These are phyloP conservation scores for Lysandra bellargus DNA, from an alignment of 2,888 invertebrate genomes.

Conservation along the genomic window DNA sequence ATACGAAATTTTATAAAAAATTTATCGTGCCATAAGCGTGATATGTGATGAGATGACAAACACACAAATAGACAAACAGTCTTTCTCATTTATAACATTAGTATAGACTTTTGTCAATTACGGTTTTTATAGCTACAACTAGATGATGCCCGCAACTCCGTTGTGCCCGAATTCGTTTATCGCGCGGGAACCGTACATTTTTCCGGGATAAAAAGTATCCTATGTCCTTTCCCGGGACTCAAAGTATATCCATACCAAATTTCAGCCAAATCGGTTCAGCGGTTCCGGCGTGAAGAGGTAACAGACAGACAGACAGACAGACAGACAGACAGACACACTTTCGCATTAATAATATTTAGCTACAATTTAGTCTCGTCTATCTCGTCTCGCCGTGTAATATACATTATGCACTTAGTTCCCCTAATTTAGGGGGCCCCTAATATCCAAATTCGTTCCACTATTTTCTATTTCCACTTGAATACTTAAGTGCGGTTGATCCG, in stretches of 20 bases:
- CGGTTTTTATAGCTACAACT: background rate
- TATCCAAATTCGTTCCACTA: slow-evolving; percentile 63
- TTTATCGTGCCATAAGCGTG: too few species aligned
- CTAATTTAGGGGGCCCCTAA: slow-evolving; percentile 43
- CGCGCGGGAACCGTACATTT: too few species aligned
- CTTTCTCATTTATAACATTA: background rate
- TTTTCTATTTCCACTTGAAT: slow-evolving; percentile 65
- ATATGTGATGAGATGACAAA: background rate
- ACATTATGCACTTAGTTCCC: slow-evolving; percentile 65
- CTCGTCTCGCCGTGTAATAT: slow-evolving; percentile 47
- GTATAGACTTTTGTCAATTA: background rate
- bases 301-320: background rate
- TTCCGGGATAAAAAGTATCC: too few species aligned
- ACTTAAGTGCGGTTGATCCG: slow-evolving; percentile 63
- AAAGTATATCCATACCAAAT: too few species aligned
- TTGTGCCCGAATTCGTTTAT: too few species aligned
- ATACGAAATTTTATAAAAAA: too few species aligned
- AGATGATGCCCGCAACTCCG: too few species aligned
- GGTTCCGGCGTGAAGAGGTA: too few species aligned
- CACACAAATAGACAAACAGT: background rate
- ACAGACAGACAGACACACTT: background rate
- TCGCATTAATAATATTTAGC: background rate
- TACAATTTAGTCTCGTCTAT: slow-evolving; percentile 17
- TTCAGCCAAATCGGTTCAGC: too few species aligned
- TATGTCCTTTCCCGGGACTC: too few species aligned